These are phyloP conservation scores for Marcusenius ussheri DNA, from an alignment of 2,113 vertebrate genomes.

Conservation along the genomic window DNA sequence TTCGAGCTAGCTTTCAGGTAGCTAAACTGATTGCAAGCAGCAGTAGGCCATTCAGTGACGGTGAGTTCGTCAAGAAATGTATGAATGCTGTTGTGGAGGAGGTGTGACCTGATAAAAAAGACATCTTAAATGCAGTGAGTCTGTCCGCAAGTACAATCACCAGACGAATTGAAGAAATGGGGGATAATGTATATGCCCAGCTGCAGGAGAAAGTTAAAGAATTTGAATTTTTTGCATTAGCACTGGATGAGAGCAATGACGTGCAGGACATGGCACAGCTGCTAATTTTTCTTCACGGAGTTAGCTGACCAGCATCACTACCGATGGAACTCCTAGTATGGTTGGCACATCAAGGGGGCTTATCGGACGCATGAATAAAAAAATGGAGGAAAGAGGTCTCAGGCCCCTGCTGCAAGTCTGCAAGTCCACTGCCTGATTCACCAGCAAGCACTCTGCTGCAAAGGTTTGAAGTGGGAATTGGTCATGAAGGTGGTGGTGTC, in stretches of 20 bases:
- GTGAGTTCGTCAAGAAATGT: no score
- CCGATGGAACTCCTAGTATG: constrained; percentile 14
- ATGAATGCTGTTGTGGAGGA: no score
- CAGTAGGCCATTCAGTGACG: no score
- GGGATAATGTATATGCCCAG: no score
- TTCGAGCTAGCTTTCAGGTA: constrained; percentile 3
- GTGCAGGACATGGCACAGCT: constrained; percentile 33
- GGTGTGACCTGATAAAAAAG: no score
- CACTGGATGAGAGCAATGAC: constrained; percentile 16
- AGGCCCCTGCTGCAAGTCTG: background rate
- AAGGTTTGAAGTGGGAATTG: constrained; percentile 26
- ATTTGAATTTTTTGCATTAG: no score
- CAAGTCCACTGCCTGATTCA: constrained; percentile 20
- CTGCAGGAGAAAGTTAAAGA: no score
- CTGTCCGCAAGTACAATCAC: no score
- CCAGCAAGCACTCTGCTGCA: constrained; percentile 26
- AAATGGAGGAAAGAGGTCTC: background rate
- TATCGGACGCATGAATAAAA: constrained; percentile 14
- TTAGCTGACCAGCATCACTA: constrained; percentile 15
- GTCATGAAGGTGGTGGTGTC: constrained; percentile 31
- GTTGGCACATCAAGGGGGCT: background rate
- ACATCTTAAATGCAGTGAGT: no score
- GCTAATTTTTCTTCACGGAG: constrained; percentile 31
- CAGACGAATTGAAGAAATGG: no score
- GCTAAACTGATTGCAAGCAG: background rate